A percentile compares a stretch with the other conserved stretches of the same genome.
Evolutionary conservation across 2,113 vertebrate genomes (phyloP).

Genomic region (Felis chaus): DNA sequence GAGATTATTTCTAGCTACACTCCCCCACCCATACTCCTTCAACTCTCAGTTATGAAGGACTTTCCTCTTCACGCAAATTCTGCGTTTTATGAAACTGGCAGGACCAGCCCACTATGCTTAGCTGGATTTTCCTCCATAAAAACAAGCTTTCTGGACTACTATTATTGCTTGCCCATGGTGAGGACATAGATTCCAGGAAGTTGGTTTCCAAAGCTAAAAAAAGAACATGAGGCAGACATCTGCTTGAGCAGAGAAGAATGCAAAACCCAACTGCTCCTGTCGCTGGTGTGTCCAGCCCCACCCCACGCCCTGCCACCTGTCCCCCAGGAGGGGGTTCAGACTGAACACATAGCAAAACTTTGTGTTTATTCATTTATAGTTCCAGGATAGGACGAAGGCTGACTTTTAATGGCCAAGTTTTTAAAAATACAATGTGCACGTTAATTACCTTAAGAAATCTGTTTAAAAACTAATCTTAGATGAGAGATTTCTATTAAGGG

Average conservation of each 20-base stretch:
- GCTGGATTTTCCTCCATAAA: conserved; percentile 71
- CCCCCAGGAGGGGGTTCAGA: background rate
- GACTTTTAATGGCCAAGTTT: background rate
- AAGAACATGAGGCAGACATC: conserved; percentile 39
- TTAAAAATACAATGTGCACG: background rate
- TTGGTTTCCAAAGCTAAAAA: conserved; percentile 62
- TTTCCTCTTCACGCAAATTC: conserved; percentile 26
- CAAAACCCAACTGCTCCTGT: background rate
- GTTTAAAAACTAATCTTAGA: background rate
- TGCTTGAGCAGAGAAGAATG: background rate
- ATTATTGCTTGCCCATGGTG: background rate
- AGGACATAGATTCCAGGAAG: conserved; percentile 68
- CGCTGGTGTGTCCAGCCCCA: background rate
- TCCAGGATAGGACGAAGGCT: background rate
- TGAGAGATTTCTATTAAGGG: background rate
- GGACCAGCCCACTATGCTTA: conserved; percentile 18
- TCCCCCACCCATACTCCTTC: background rate
- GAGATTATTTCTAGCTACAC: background rate
- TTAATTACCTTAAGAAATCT: background rate
- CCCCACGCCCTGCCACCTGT: background rate
- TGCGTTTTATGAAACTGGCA: conserved; percentile 38
- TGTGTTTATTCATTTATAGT: background rate
- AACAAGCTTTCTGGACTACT: conserved; percentile 54
- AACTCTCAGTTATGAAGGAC: background rate
- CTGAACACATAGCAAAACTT: background rate